Evolutionary conservation across 2,113 vertebrate species (phyloP).

Genomic region (Hiodon tergisus): DNA sequence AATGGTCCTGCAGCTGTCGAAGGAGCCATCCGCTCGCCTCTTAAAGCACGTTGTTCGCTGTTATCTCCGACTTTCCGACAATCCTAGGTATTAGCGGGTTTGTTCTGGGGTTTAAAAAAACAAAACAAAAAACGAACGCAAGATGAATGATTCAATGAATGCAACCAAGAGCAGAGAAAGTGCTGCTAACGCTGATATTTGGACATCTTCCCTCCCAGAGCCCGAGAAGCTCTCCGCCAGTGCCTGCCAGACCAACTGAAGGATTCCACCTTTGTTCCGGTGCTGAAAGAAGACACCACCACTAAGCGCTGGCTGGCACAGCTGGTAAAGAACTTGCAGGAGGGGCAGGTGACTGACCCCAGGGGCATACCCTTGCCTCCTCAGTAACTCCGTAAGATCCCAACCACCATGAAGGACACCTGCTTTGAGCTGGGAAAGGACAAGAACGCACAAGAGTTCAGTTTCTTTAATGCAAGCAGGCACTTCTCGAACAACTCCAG

Average conservation of each 20-base stretch:
- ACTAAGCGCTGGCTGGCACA: conserved; percentile 98
- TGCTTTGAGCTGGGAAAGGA: too few relatives aligned
- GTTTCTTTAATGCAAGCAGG: too few relatives aligned
- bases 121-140: too few relatives aligned
- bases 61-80: conserved; percentile 95
- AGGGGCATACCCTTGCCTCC: conserved; percentile 90
- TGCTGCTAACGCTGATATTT: too few relatives aligned
- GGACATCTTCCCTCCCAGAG: conserved; percentile 61
- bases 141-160: too few relatives aligned
- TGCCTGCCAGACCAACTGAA: conserved; percentile 98
- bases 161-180: too few relatives aligned
- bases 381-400: conserved; percentile 64
- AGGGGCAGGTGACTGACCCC: conserved; percentile 93
- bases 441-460: too few relatives aligned
- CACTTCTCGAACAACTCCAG: too few relatives aligned
- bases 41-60: conserved; percentile 95
- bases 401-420: too few relatives aligned
- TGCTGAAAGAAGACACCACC: conserved; percentile 97
- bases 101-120: too few relatives aligned
- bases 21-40: conserved; percentile 90
- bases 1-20: conserved; percentile 96
- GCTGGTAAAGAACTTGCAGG: conserved; percentile 96
- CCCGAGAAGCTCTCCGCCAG: conserved; percentile 93
- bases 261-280: conserved; percentile 93
- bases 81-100: conserved; percentile 76